A percentile compares a stretch with the other conserved stretches of the same genome.
Evolutionary conservation across 92 coral and sea anemone genomes (phyloP).

Genomic region (Nematostella vectensis): DNA sequence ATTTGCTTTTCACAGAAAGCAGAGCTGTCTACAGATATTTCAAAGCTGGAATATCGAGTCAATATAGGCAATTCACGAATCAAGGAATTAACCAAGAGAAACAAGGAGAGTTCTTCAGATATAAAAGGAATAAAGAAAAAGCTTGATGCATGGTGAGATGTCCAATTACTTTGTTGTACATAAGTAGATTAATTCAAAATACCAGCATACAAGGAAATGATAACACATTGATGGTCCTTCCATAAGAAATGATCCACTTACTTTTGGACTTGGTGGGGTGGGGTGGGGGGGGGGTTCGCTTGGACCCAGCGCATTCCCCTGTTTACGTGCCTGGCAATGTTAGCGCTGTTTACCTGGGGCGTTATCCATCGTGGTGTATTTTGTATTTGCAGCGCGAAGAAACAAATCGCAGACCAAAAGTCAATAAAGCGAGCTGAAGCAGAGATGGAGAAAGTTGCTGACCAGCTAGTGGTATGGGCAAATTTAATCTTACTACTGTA

Average conservation of each 20-base stretch:
- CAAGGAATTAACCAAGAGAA: slow-evolving; percentile 47
- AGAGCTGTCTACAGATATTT: slow-evolving; percentile 53
- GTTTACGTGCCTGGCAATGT: no score
- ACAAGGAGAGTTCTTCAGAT: slow-evolving; percentile 51
- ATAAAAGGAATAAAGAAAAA: slow-evolving; percentile 23
- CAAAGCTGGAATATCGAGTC: slow-evolving; percentile 49
- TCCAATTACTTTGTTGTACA: no score
- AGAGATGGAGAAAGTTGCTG: slow-evolving; percentile 70
- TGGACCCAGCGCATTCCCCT: no score
- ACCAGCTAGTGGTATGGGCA: slow-evolving; percentile 67
- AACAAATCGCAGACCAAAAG: slow-evolving; percentile 54
- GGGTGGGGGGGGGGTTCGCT: no score
- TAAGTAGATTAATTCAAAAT: no score
- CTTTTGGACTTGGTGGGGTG: no score
- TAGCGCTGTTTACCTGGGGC: no score
- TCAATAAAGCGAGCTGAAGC: slow-evolving; percentile 50
- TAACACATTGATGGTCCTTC: no score
- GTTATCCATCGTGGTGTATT: no score
- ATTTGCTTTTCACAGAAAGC: slow-evolving; percentile 38
- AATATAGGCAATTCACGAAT: slow-evolving; percentile 30
- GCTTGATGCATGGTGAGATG: slow-evolving; percentile 55
- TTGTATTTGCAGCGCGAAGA: slow-evolving; percentile 77
- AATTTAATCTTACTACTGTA: no score
- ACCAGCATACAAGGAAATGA: no score
- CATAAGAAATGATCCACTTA: no score